phyloP scores from a whole-genome alignment of 2,888 invertebrate genomes.

The Tillus elongatus region DNA sequence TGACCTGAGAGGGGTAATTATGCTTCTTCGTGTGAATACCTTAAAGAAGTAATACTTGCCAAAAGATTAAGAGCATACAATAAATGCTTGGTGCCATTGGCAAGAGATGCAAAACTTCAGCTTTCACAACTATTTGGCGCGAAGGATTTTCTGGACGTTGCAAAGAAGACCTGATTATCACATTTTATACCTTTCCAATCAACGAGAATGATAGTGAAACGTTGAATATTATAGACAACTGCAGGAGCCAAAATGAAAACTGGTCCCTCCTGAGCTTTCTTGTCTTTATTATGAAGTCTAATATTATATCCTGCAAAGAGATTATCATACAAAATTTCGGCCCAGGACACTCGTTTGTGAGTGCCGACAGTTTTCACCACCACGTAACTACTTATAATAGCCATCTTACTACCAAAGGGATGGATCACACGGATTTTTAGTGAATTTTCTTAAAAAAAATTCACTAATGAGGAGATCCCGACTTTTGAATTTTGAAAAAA shows the following conservation, averaged over 20 bases:
- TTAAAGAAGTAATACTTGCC: constrained; percentile 11
- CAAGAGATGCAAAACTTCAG: background rate
- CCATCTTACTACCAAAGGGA: constrained; percentile 1
- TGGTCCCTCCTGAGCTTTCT: too few species aligned
- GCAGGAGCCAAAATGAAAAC: too few species aligned
- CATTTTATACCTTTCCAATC: constrained; percentile 1
- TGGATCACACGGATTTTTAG: constrained; percentile 4
- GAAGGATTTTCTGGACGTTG: background rate
- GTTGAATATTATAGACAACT: too few species aligned
- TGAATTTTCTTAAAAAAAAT: too few species aligned
- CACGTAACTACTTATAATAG: background rate
- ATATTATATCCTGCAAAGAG: too few species aligned
- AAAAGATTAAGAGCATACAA: constrained; percentile 8
- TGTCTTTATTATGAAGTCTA: too few species aligned
- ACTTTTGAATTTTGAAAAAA: too few species aligned
- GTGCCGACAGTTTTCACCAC: too few species aligned
- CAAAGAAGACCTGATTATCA: constrained; percentile 7
- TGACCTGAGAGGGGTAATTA: constrained; percentile 13
- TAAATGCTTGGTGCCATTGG: constrained; percentile 11
- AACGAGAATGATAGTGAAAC: too few species aligned
- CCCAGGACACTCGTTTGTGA: too few species aligned
- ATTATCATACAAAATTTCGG: too few species aligned
- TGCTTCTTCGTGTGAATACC: constrained; percentile 7
- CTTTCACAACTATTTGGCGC: constrained; percentile 8
- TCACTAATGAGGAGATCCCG: too few species aligned